These are phyloP conservation scores for Pungitius pungitius DNA, from an alignment of 2,113 vertebrate species.

Conservation along the genomic window DNA sequence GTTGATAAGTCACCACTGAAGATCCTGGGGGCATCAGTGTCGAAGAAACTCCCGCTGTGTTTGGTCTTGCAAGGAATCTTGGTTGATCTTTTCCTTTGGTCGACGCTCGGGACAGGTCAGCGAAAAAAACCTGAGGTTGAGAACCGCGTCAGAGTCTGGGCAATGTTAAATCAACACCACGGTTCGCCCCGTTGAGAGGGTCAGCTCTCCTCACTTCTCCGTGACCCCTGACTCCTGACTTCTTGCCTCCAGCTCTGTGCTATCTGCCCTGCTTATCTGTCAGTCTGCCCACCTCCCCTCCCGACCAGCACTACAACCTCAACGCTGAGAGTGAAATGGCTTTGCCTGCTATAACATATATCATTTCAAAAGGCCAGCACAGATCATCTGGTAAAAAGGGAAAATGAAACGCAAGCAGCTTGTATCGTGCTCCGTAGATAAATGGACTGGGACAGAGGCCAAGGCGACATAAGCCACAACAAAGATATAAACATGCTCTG, in stretches of 20 bases:
- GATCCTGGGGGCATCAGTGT: constrained; percentile 58
- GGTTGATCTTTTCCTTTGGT: constrained; percentile 40
- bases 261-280: constrained; percentile 13
- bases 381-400: constrained; percentile 30
- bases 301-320: not conserved
- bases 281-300: constrained; percentile 14
- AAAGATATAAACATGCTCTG: constrained; percentile 59
- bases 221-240: constrained; percentile 59
- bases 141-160: constrained; percentile 38
- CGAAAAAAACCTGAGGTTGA: constrained; percentile 32
- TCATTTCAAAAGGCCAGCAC: not conserved
- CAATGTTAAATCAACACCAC: constrained; percentile 67
- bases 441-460: constrained; percentile 46
- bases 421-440: constrained; percentile 54
- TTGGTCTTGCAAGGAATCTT: constrained; percentile 36
- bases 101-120: constrained; percentile 51
- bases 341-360: constrained; percentile 1
- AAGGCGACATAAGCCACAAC: constrained; percentile 53
- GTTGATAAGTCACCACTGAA: constrained; percentile 67
- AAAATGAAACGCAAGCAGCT: constrained; percentile 53
- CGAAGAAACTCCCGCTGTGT: constrained; percentile 50
- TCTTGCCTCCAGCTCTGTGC: constrained; percentile 37
- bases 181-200: constrained; percentile 56
- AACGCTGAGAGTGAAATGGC: constrained; percentile 1
- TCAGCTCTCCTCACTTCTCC: constrained; percentile 55